Evolutionary conservation across 2,113 vertebrate genomes (phyloP).

Genomic region (Anolis carolinensis): DNA sequence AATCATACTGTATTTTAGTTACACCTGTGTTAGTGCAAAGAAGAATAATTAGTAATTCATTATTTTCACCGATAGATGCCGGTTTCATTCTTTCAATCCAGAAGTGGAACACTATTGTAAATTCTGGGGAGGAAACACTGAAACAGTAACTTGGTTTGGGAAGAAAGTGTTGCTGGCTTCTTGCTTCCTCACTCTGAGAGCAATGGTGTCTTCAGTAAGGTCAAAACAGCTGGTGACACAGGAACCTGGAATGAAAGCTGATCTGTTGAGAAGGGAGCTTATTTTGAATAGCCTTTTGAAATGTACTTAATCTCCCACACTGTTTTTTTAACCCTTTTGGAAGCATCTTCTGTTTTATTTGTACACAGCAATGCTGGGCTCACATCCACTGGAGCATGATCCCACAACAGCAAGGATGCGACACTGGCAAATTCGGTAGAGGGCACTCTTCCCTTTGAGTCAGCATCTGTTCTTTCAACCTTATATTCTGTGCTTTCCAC

Average conservation of each 20-base stretch:
- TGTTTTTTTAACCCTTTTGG: not conserved
- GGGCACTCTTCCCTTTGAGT: constrained; percentile 54
- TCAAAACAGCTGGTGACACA: not conserved
- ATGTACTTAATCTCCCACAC: not conserved
- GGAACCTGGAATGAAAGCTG: constrained; percentile 35
- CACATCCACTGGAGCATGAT: not conserved
- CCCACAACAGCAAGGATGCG: not conserved
- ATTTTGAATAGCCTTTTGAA: constrained; percentile 25
- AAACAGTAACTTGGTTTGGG: not conserved
- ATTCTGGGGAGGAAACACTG: not conserved
- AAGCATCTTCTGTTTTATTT: not conserved
- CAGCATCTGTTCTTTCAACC: rapidly evolving
- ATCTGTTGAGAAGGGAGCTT: constrained; percentile 53
- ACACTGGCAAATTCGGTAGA: constrained; percentile 44
- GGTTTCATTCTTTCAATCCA: not conserved
- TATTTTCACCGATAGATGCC: too few species aligned
- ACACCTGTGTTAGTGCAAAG: too few species aligned
- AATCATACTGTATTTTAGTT: too few species aligned
- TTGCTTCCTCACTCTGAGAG: not conserved
- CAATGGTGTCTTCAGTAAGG: not conserved
- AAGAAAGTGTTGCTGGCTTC: not conserved
- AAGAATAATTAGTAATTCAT: not conserved
- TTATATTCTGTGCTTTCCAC: not conserved
- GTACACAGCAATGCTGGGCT: not conserved
- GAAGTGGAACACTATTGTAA: not conserved